Evolutionary conservation across 2,113 vertebrate species (phyloP), one percentile per base, ranked within the genome.

Genomic region (Pardalotus punctatus): DNA sequence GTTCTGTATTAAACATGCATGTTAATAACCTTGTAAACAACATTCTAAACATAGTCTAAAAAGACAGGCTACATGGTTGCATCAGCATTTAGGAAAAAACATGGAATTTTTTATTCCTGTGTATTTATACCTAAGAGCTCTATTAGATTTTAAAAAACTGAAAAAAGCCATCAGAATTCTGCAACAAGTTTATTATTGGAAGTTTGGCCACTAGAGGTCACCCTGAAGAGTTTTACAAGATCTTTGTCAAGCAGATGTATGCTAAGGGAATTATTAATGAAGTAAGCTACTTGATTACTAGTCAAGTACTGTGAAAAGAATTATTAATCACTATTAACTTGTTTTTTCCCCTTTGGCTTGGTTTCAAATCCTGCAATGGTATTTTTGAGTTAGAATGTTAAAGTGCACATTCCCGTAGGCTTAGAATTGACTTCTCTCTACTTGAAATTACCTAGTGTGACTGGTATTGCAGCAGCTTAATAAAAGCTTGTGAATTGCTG

Each of bases 181-280:
- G 14, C 61, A 73, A 62, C 12, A 54, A 48, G 5, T 77, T 82
- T 65, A 51, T 60, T 70, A 29, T 3, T 14, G 51, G 20, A 88
- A 21, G 18, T 86, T 90, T 88, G 76, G n/a, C 87, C 87, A 82
- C 80, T 67, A 96, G 90, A 87, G 73, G 93, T 93, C 88, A 81
- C 48, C 23, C 69, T 82, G 61, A 69, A 60, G 27, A 66, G 22
- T 50, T 80, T 38, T 54, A 19, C 51, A 81, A 82, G 11, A 9
- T 70, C 54, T 91, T 89, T 56, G 42, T 53, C 36, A 73, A 87
- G 33, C 31, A 48, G 35, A 13, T 78, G 3, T n/a, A 16, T 62
- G 29, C 50, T 45, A 24, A 61, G 40, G 24, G 62, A 93, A 77
- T 73, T 73, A 29, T 56, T 93, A 60, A 90, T 81, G 50, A 81